Base-by-base conservation (phyloP, 2,113 vertebrate species). In the Corythoichthys intestinalis region DNA sequence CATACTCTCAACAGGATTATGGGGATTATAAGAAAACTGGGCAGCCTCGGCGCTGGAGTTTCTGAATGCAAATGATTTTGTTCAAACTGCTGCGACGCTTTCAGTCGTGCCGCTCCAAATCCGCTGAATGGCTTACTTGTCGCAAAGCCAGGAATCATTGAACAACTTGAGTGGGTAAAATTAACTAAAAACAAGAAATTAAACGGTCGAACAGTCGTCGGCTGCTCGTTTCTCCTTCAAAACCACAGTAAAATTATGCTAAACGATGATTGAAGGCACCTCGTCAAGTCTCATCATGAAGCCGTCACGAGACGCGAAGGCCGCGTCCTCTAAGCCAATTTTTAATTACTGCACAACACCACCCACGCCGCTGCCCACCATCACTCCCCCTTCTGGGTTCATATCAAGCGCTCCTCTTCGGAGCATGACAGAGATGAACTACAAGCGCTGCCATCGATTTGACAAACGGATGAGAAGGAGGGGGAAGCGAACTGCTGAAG, bases 301-400 rank as follows among this genome's bases (percentile, higher is more conserved):
- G 28, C 6, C 38, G 20, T 15, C 54, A 58, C 39, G 28, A 10
- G 4, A 66, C 1, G 10, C 47, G 47, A 47, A 58, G 46, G 35
- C n/a, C 15, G 10, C 1, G 15, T 61, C 61, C 35, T 65, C 6
- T 0, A 44, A 71, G 70, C 63, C 20, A 62, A 69, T 65, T 48
- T 48, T 76, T 67, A 53, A 80, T 67, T 52, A 65, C 52, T 54
- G 58, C 48, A 61, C 58, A 72, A 58, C 77, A 15, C 4, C 50
- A 20, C 17, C 17, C 17, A 6, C 50, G 6, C n/a, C 17, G 3
- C 4, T 8, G 44, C 47, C 10, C 48, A 13, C 14, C 48, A 13
- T 50, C 48, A 13, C 17, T 15, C 49, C 15, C 11, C 39, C 2
- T 15, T 67, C n/a, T 13, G 35, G 53, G 41, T 58, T 69, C 38